These are phyloP conservation scores for Tinea semifulvella DNA, from an alignment of 2,888 invertebrate genomes.

Conservation along the genomic window DNA sequence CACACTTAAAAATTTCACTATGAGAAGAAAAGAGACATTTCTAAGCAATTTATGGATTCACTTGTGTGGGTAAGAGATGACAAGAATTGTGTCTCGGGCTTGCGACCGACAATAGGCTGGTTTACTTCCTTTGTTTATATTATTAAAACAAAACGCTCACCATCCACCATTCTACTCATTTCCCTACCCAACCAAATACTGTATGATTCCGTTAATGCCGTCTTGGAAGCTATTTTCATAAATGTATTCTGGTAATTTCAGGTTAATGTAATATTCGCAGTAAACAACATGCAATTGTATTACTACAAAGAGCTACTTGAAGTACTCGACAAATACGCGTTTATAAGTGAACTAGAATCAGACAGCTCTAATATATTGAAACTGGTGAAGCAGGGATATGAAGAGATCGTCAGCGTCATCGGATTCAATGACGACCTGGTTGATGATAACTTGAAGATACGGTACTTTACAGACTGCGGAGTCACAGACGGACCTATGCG, in stretches of 20 bases:
- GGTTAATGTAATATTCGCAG: slow-evolving; percentile 89
- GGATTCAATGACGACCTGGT: slow-evolving; percentile 68
- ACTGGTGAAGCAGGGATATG: slow-evolving; percentile 82
- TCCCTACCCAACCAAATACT: too few species aligned
- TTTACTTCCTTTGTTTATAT: too few species aligned
- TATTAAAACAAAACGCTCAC: too few species aligned
- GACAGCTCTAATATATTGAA: slow-evolving; percentile 90
- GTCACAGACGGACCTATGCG: slow-evolving; percentile 49
- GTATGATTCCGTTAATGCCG: too few species aligned
- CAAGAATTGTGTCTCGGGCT: too few species aligned
- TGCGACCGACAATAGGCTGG: too few species aligned
- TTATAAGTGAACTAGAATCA: slow-evolving; percentile 78
- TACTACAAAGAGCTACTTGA: slow-evolving; percentile 76
- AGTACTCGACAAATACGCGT: slow-evolving; percentile 76
- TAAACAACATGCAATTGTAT: slow-evolving; percentile 72
- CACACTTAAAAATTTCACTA: too few species aligned
- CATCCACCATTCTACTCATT: too few species aligned
- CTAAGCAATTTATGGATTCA: too few species aligned
- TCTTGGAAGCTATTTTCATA: background rate
- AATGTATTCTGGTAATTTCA: slow-evolving; percentile 35
- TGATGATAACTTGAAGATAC: slow-evolving; percentile 69
- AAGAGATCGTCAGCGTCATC: slow-evolving; percentile 74
- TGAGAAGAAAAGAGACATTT: too few species aligned
- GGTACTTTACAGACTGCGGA: slow-evolving; percentile 78
- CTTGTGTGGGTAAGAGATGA: too few species aligned